Percentiles rank a stretch among this genome's conserved stretches.
These are phyloP conservation scores for Corydoras sp. DNA, from an alignment of 2,113 vertebrate genomes.

Conservation along the genomic window DNA sequence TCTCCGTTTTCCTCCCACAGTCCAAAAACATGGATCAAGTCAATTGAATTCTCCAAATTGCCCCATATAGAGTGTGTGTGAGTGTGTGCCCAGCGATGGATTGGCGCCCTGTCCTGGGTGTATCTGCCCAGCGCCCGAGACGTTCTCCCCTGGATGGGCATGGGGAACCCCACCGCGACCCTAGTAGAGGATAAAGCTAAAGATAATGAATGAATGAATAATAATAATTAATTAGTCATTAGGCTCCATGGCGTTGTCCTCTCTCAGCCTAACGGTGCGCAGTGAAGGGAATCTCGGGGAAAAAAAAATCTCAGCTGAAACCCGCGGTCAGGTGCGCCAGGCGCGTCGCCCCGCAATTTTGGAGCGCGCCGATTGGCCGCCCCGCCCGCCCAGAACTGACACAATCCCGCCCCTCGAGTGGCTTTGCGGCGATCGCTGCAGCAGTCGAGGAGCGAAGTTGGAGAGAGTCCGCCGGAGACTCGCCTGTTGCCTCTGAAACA, in stretches of 20 bases:
- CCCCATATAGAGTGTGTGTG: too few relatives aligned
- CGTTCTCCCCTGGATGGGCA: too few relatives aligned
- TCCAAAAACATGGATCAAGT: too few relatives aligned
- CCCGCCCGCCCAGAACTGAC: slow-evolving; percentile 16
- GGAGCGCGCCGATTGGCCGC: slow-evolving; percentile 49
- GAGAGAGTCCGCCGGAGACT: slow-evolving; percentile 14
- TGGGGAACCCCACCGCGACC: too few relatives aligned
- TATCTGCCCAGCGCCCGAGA: too few relatives aligned
- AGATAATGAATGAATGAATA: too few relatives aligned
- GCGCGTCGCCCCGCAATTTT: slow-evolving; percentile 44
- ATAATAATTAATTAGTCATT: too few relatives aligned
- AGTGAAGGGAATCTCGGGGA: slow-evolving; percentile 20
- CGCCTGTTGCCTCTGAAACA: slow-evolving; percentile 16
- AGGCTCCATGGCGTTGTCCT: not conserved
- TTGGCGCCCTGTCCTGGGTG: too few relatives aligned
- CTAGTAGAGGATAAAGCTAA: too few relatives aligned
- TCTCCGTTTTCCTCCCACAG: too few relatives aligned
- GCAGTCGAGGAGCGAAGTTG: slow-evolving; percentile 56
- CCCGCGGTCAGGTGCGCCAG: not conserved
- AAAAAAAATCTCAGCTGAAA: slow-evolving; percentile 21
- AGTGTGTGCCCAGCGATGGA: too few relatives aligned
- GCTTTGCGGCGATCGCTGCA: slow-evolving; percentile 53
- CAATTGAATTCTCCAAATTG: too few relatives aligned
- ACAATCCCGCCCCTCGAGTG: slow-evolving; percentile 47
- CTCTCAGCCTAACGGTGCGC: slow-evolving; percentile 3